Conservation (phyloP, 2,797 vertebrate species). For the Leptoclinus maculatus region DNA sequence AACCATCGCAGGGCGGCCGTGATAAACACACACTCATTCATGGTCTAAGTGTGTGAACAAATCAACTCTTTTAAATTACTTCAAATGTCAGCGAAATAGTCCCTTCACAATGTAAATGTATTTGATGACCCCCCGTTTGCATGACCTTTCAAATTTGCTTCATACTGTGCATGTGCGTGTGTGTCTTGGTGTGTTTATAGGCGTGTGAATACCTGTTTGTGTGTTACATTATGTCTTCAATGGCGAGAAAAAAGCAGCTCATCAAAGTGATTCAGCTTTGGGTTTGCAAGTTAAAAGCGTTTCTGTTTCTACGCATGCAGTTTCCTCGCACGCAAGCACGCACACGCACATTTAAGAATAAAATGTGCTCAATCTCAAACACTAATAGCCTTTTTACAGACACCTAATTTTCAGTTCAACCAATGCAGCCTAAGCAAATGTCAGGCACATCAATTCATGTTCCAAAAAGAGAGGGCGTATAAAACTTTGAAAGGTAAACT, state of each 20-base stretch:
- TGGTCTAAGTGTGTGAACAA: no score
- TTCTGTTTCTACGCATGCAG: slow-evolving; percentile 29
- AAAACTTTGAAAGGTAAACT: slow-evolving; percentile 24
- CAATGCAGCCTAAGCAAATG: slow-evolving; percentile 52
- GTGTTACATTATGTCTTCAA: slow-evolving; percentile 13
- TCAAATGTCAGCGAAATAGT: slow-evolving; percentile 63
- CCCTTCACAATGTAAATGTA: slow-evolving; percentile 46
- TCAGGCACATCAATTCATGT: slow-evolving; percentile 28
- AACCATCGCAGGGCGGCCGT: not conserved
- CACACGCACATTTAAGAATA: slow-evolving; percentile 7
- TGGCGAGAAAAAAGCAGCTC: slow-evolving; percentile 35
- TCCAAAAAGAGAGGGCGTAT: slow-evolving; percentile 11
- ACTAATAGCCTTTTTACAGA: slow-evolving; percentile 54
- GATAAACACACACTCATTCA: slow-evolving; percentile 11
- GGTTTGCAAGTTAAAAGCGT: slow-evolving; percentile 39
- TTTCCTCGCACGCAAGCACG: not conserved
- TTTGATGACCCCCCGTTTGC: slow-evolving; percentile 34
- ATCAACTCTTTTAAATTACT: slow-evolving; percentile 48
- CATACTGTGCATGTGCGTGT: not conserved
- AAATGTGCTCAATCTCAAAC: slow-evolving; percentile 46
- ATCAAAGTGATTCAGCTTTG: slow-evolving; percentile 29
- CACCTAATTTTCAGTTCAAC: slow-evolving; percentile 33
- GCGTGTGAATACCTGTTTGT: slow-evolving; percentile 3
- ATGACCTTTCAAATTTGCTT: slow-evolving; percentile 36
- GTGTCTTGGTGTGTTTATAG: not conserved